phyloP scores from a whole-genome alignment of 2,113 vertebrate genomes.

The Pseudorectes ferrugineus region DNA sequence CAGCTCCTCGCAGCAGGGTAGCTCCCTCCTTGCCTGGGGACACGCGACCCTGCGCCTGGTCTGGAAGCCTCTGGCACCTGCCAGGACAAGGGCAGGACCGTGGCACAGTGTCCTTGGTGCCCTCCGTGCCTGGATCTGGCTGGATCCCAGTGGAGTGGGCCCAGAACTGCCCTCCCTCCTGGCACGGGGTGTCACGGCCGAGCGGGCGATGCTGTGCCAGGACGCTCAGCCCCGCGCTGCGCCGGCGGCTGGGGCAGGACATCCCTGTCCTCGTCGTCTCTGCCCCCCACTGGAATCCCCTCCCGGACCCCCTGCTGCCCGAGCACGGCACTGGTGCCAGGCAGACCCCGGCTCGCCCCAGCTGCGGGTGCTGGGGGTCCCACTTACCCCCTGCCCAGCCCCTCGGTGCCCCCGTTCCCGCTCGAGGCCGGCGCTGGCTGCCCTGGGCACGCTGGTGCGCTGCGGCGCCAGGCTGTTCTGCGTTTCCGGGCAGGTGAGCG shows the following conservation, averaged over 20 bases:
- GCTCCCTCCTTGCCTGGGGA: not conserved
- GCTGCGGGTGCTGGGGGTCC: not conserved
- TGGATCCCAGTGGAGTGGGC: not conserved
- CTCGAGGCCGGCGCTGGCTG: not conserved
- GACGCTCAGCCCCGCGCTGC: rapidly evolving
- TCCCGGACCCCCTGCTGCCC: rapidly evolving
- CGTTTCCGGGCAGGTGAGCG: not conserved
- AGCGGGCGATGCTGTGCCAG: not conserved
- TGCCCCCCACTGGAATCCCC: not conserved
- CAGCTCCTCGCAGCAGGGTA: not conserved
- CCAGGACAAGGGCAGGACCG: not conserved
- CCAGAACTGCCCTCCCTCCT: not conserved
- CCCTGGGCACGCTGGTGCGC: rapidly evolving
- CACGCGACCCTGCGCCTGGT: rapidly evolving
- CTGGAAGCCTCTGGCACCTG: rapidly evolving
- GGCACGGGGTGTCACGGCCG: rapidly evolving
- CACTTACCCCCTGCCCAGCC: not conserved
- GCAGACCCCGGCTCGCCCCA: rapidly evolving
- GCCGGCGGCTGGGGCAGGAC: rapidly evolving
- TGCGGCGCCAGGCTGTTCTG: not conserved
- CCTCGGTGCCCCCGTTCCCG: rapidly evolving
- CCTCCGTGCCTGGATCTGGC: not conserved
- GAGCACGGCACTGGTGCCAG: rapidly evolving
- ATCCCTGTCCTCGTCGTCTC: not conserved
- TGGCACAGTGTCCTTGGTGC: rapidly evolving